These are phyloP conservation scores for Chondrosia reniformis DNA, from an alignment of 37 sponge, comb jelly and placozoan genomes.

Conservation along the genomic window DNA sequence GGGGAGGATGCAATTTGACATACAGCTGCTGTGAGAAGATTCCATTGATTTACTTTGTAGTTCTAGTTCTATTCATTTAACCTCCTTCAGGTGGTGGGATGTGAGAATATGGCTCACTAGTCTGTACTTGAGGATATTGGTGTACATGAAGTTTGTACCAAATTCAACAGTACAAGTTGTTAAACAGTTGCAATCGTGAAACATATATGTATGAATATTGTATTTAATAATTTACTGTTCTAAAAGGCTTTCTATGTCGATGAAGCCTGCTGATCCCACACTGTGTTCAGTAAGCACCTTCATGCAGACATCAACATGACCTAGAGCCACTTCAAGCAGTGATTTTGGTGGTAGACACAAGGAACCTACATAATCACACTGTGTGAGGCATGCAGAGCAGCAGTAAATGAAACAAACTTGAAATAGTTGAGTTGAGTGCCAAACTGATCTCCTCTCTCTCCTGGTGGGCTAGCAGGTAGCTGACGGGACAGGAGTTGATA, in stretches of 20 bases:
- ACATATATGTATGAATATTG: too few relatives aligned
- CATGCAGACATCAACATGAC: slow-evolving; percentile 70
- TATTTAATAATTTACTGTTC: not conserved
- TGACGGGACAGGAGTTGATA: slow-evolving; percentile 78
- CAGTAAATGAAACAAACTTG: slow-evolving; percentile 43
- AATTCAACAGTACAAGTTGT: too few relatives aligned
- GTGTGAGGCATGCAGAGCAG: not conserved
- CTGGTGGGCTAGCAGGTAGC: slow-evolving; percentile 71
- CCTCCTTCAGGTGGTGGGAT: slow-evolving; percentile 22
- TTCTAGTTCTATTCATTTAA: not conserved
- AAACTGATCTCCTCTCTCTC: slow-evolving; percentile 82
- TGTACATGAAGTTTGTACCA: slow-evolving; percentile 4
- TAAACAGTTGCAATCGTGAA: too few relatives aligned
- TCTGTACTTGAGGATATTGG: slow-evolving; percentile 18
- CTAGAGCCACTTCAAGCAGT: slow-evolving; percentile 80
- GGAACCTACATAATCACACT: slow-evolving; percentile 48
- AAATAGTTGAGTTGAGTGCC: slow-evolving; percentile 87
- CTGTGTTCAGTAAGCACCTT: slow-evolving; percentile 59
- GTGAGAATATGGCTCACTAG: slow-evolving; percentile 28
- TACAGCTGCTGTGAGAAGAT: not conserved
- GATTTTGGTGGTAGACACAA: slow-evolving; percentile 72
- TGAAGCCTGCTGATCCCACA: slow-evolving; percentile 77
- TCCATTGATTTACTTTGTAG: not conserved
- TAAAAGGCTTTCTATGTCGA: slow-evolving; percentile 69
- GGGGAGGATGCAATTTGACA: too few relatives aligned